phyloP scores from a whole-genome alignment of 2,113 vertebrate species.

The Oreochromis aureus region DNA sequence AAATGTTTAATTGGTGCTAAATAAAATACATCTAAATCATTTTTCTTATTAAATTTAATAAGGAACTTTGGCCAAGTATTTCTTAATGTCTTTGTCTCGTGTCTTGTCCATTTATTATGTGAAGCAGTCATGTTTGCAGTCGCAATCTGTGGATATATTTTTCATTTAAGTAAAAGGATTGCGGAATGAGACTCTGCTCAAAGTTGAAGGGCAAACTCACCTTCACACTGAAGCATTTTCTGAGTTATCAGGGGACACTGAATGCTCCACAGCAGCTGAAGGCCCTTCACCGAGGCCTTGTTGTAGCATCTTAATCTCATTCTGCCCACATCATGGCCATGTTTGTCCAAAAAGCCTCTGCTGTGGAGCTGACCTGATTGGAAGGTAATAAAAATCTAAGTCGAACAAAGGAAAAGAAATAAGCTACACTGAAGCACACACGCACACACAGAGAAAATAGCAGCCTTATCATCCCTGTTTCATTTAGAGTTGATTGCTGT shows the following conservation, averaged over 20 bases:
- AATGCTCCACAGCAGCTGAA: not conserved
- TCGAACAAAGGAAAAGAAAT: constrained; percentile 77
- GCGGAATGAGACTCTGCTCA: not conserved
- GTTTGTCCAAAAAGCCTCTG: constrained; percentile 92
- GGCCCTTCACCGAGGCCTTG: constrained; percentile 5
- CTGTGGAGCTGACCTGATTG: constrained; percentile 90
- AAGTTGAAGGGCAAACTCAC: not conserved
- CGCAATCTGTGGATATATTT: not conserved
- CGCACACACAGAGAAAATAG: constrained; percentile 80
- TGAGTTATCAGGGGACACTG: not conserved
- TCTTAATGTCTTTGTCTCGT: not conserved
- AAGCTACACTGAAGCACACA: constrained; percentile 55
- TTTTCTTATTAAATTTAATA: not conserved
- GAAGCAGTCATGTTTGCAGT: not conserved
- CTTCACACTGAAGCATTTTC: not conserved
- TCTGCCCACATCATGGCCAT: constrained; percentile 82
- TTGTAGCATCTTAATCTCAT: constrained; percentile 35
- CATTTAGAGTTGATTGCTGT: constrained; percentile 99
- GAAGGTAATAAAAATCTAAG: constrained; percentile 98
- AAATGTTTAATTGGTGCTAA: not conserved
- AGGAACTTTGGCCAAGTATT: not conserved
- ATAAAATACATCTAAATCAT: not conserved
- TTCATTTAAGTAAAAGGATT: not conserved
- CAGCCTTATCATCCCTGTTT: constrained; percentile 99
- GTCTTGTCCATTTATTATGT: not conserved